These are phyloP conservation scores for Anguilla rostrata DNA, from an alignment of 2,113 vertebrate genomes.

Conservation along the genomic window DNA sequence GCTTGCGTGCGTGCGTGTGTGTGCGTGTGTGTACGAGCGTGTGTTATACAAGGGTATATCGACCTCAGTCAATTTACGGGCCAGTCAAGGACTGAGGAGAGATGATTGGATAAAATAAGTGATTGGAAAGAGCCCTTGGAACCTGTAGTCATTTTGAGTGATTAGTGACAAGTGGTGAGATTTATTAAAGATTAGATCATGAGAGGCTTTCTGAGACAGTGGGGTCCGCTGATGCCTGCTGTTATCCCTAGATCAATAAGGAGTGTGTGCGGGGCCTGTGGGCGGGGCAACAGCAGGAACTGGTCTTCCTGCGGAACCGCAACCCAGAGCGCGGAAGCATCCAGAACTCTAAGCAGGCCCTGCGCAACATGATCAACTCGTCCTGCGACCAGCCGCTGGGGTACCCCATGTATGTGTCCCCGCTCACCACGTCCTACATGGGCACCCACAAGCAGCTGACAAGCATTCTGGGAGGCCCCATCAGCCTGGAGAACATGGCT, in stretches of 20 bases:
- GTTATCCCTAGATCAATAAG: conserved; percentile 82
- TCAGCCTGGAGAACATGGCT: conserved; percentile 82
- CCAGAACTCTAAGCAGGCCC: conserved; percentile 96
- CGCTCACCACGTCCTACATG: conserved; percentile 90
- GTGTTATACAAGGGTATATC: too few species aligned
- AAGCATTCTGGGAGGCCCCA: conserved; percentile 82
- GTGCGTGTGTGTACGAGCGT: too few species aligned
- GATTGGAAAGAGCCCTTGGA: too few species aligned
- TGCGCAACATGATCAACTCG: conserved; percentile 95
- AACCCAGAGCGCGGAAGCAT: conserved; percentile 97
- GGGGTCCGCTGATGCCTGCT: background rate
- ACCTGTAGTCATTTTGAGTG: too few species aligned
- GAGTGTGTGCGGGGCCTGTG: conserved; percentile 95
- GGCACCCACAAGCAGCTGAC: conserved; percentile 86
- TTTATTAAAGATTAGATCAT: too few species aligned
- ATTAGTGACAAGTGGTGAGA: too few species aligned
- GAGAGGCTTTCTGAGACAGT: too few species aligned
- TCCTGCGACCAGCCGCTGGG: conserved; percentile 97
- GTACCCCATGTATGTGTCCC: conserved; percentile 97
- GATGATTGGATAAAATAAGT: too few species aligned
- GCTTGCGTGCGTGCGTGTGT: too few species aligned
- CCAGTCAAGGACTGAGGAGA: too few species aligned
- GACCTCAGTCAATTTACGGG: too few species aligned
- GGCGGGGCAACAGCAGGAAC: conserved; percentile 95
- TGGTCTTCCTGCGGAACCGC: conserved; percentile 92